Conservation (phyloP, 2,113 vertebrate species). For the Zapornia atra region DNA sequence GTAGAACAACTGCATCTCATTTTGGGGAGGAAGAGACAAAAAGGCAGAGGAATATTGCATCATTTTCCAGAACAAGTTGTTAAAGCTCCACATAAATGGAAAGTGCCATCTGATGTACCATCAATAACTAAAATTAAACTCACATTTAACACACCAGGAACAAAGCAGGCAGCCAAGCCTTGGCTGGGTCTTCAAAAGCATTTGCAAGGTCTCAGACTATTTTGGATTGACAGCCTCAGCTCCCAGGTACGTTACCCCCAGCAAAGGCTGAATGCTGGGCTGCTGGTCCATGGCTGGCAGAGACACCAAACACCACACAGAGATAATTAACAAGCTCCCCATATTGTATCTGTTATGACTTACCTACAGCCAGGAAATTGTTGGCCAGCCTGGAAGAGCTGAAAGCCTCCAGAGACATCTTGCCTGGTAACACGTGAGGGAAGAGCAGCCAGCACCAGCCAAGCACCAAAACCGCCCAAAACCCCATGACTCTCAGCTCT, state of each 20-base stretch:
- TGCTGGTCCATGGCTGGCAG: background rate
- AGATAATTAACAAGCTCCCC: background rate
- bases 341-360: background rate
- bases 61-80: background rate
- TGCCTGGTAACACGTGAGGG: background rate
- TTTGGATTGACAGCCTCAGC: background rate
- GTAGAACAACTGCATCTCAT: background rate
- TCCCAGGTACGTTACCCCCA: background rate
- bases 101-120: background rate
- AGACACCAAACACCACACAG: background rate
- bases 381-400: background rate
- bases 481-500: no score
- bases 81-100: background rate
- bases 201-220: background rate
- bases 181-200: background rate
- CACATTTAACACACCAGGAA: background rate
- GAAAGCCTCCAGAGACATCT: background rate
- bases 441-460: background rate
- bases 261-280: background rate
- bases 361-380: background rate
- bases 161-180: background rate
- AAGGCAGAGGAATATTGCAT: background rate
- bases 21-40: background rate
- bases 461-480: background rate
- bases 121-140: conserved; percentile 16